Evolutionary conservation across 2,888 invertebrate genomes (phyloP), one percentile per base, ranked within the genome.

Genomic region (Cheiracanthium punctorium): DNA sequence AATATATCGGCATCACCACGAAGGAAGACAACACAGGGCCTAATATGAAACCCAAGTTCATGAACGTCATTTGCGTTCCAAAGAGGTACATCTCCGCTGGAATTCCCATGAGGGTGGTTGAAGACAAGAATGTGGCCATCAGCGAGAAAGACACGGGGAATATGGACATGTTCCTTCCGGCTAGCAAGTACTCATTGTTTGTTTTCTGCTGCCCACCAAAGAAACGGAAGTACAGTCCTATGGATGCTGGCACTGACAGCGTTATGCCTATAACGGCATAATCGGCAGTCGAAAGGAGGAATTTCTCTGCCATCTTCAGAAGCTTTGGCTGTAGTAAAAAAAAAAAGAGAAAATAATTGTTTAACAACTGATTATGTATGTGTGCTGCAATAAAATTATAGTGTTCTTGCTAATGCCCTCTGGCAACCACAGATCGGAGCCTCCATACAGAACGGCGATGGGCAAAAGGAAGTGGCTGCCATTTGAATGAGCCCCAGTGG

Each of bases 71-170:
- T 91, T 95, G 95, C 88, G 96, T 94, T 73, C 97, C 97, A 90
- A 94, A 95, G 89, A 94, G 94, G 92, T 97, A 97, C 91, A 95
- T 96, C 92, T 98, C 97, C 73, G 95, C 94, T 33, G 96, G 96
- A 1, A 97, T 95, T n/a, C 97, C 97, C n/a, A 98, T 93, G 58
- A 97, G 91, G 0, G 96, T 96, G 79, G 97, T 94, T 41, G 97
- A 96, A 0, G 97, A 97, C 95, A 97, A 96, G 91, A 97, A 97
- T 33, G 96, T 96, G 17, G 97, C 96, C 95, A 97, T 96, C 82
- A 97, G 92, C 1, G 97, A 97, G 88, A 97, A 95, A 1, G 96
- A 95, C 0, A 97, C 96, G 0, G 97, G 96, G 5, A 93, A 91
- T 89, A 96, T 93, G 4, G 95, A 94, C 95, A 97, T 95, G 88